Evolutionary conservation across 2,113 vertebrate genomes (phyloP).

Genomic region (Theristicus caerulescens): DNA sequence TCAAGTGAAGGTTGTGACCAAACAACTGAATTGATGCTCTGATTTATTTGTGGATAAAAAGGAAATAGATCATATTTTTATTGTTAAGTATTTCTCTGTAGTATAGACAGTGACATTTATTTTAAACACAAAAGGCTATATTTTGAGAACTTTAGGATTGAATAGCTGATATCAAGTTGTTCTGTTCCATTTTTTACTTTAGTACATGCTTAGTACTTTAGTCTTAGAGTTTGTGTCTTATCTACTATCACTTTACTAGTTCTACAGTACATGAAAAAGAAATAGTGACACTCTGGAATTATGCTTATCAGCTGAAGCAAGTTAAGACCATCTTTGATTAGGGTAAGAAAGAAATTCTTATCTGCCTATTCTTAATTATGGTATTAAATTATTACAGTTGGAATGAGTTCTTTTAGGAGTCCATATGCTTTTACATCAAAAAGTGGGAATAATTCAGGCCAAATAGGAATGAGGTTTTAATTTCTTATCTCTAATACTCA

Average conservation of each 20-base stretch:
- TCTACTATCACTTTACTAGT: background rate
- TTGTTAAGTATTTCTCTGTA: background rate
- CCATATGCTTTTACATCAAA: background rate
- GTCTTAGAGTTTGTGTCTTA: background rate
- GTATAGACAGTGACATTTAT: background rate
- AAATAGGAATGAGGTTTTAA: background rate
- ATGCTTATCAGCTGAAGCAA: background rate
- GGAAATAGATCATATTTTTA: background rate
- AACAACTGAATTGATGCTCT: background rate
- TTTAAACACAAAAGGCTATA: background rate
- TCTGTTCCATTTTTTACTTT: background rate
- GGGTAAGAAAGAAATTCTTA: background rate
- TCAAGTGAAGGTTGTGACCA: background rate
- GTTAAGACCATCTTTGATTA: background rate
- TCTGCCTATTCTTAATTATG: background rate
- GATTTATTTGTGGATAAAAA: background rate
- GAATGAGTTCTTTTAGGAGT: background rate
- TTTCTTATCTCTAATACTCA: background rate
- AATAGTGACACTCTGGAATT: background rate
- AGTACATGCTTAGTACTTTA: too few relatives aligned
- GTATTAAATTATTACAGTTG: background rate
- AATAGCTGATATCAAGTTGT: background rate
- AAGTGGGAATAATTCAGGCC: background rate
- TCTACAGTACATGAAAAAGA: background rate
- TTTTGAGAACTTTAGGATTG: background rate